Evolutionary conservation across 2,113 vertebrate genomes (phyloP).

Genomic region (Anseranas semipalmata): DNA sequence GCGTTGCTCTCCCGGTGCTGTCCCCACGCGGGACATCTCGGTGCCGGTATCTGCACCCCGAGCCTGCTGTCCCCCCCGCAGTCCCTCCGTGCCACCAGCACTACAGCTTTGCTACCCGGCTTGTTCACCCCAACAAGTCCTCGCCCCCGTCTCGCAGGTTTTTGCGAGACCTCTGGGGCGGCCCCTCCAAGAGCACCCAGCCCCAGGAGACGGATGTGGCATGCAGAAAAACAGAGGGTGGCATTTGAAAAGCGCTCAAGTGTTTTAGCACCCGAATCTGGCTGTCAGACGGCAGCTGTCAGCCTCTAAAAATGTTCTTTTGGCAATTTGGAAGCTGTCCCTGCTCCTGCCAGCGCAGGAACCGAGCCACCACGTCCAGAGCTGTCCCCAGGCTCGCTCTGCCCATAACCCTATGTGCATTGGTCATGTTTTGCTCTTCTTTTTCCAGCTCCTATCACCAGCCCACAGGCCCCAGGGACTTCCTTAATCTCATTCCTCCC

Average conservation of each 20-base stretch:
- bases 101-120: background rate
- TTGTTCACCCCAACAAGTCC: rapidly evolving
- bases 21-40: no score
- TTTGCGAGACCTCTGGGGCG: background rate
- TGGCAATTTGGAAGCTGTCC: background rate
- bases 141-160: rapidly evolving
- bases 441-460: background rate
- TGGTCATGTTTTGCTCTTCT: background rate
- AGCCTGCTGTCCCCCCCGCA: background rate
- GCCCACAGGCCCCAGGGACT: background rate
- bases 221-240: background rate
- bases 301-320: background rate
- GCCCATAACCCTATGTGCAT: background rate
- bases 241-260: background rate
- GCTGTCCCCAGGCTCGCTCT: background rate
- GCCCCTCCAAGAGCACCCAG: background rate
- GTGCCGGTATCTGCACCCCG: background rate
- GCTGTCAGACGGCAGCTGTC: background rate
- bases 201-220: background rate
- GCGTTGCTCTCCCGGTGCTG: background rate
- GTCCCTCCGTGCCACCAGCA: background rate
- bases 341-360: rapidly evolving
- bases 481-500: background rate
- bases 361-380: rapidly evolving
- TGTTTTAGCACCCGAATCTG: background rate